These are phyloP conservation scores for Cantharis rufa DNA, from an alignment of 2,888 invertebrate genomes.

Conservation along the genomic window DNA sequence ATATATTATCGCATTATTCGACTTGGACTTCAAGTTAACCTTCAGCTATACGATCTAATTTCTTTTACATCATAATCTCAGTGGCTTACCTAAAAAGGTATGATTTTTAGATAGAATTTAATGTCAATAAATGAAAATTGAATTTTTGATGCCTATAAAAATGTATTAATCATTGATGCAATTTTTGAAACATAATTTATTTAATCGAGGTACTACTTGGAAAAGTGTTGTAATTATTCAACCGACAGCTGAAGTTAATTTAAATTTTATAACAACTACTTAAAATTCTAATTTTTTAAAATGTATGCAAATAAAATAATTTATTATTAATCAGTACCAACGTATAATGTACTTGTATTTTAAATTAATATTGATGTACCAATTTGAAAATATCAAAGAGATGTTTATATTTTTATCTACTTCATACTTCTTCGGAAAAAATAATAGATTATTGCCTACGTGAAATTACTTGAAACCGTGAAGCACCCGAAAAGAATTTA, in stretches of 20 bases:
- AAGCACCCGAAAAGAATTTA: not conserved
- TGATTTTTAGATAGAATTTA: not conserved
- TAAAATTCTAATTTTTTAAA: not conserved
- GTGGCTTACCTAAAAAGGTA: not conserved
- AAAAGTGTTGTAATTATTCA: not conserved
- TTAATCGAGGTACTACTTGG: not conserved
- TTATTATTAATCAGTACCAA: not conserved
- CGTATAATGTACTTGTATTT: not conserved
- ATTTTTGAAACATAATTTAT: not conserved
- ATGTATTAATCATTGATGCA: not conserved
- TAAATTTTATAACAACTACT: not conserved
- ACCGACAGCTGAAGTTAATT: not conserved
- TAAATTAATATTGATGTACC: not conserved
- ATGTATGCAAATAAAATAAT: not conserved
- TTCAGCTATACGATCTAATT: not conserved
- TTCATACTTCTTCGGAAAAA: not conserved
- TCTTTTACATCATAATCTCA: not conserved
- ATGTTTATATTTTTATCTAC: not conserved
- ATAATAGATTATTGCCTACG: not conserved
- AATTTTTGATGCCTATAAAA: too few species aligned
- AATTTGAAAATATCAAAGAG: too few species aligned
- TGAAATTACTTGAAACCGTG: too few species aligned
- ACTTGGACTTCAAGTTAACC: not conserved
- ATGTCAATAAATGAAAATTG: not conserved
- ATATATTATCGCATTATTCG: not conserved